phyloP scores from a whole-genome alignment of 1,140 invertebrate genomes.

The Bombus huntii region DNA sequence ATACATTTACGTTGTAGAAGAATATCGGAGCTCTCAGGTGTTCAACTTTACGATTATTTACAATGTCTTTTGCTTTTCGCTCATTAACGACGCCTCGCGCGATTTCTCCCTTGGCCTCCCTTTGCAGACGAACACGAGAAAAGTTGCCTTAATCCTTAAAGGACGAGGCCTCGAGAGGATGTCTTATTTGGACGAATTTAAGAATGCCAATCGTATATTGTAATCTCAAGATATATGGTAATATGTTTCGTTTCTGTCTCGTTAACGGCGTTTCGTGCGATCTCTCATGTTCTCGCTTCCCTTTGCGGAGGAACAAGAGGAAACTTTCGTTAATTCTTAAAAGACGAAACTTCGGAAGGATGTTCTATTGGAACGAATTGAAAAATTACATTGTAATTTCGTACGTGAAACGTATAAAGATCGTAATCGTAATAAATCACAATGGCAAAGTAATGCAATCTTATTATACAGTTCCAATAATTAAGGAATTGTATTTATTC shows the following conservation, averaged over 20 bases:
- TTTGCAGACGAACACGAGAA: not conserved
- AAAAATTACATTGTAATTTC: not conserved
- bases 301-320: no score
- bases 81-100: not conserved
- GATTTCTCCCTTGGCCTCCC: no score
- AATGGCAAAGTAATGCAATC: not conserved
- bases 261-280: not conserved
- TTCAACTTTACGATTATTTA: not conserved
- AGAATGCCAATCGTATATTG: not conserved
- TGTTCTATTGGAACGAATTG: not conserved
- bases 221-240: not conserved
- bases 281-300: no score
- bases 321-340: not conserved
- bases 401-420: not conserved
- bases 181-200: not conserved
- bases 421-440: not conserved
- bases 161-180: not conserved
- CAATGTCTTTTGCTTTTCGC: not conserved
- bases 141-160: not conserved
- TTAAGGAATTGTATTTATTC: slow-evolving; percentile 44
- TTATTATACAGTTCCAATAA: not conserved
- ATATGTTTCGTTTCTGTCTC: not conserved
- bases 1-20: not conserved
- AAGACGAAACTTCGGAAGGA: not conserved
- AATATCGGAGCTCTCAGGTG: not conserved